Evolutionary conservation across 2,113 vertebrate species (phyloP).

Genomic region (Mobula hypostoma): DNA sequence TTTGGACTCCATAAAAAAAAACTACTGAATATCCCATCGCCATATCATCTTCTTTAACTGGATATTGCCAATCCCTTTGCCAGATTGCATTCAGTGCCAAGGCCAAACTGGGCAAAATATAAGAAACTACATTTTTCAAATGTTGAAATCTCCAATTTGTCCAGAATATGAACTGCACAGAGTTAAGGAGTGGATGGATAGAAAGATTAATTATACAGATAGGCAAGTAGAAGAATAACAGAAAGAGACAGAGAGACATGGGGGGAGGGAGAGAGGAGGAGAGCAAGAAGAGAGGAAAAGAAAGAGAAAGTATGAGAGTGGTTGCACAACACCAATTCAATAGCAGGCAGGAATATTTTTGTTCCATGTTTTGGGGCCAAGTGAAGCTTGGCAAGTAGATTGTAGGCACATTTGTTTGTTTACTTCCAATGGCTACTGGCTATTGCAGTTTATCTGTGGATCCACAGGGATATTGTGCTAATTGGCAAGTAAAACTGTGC

Average conservation of each 20-base stretch:
- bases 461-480: neutral
- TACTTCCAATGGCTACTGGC: neutral
- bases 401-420: neutral
- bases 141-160: slow-evolving; percentile 14
- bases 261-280: no score
- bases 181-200: neutral
- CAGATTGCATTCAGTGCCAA: neutral
- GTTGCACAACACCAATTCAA: neutral
- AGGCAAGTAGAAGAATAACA: no score
- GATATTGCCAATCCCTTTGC: neutral
- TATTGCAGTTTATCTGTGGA: neutral
- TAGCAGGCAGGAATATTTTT: neutral
- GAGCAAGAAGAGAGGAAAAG: no score
- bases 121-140: neutral
- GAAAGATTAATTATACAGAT: neutral
- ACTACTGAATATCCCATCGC: neutral
- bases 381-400: neutral
- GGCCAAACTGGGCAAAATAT: neutral
- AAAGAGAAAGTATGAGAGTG: no score
- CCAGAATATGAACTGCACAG: neutral
- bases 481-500: neutral
- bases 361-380: neutral
- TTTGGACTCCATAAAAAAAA: neutral
- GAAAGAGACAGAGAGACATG: no score
- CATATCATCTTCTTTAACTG: neutral